Percentiles rank a stretch among this genome's conserved stretches.
phyloP scores from a whole-genome alignment of 1,140 invertebrate genomes.

The Bombus waltoni region DNA sequence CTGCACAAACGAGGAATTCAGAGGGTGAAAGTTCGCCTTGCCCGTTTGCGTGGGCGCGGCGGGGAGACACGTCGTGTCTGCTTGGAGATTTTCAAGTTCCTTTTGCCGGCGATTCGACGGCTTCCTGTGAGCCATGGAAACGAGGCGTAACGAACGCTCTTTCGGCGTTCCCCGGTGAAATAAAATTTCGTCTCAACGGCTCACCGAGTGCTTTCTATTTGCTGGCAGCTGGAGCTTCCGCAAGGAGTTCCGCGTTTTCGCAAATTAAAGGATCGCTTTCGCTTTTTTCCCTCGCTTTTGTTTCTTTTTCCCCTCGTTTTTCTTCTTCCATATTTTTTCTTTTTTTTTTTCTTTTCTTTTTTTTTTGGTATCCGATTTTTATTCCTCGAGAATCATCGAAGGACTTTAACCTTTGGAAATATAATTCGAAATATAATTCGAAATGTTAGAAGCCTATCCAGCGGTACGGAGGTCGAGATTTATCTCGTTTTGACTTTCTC shows the following conservation, averaged over 20 bases:
- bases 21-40: conserved; percentile 44
- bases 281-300: not conserved
- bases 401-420: not conserved
- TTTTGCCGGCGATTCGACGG: conserved; percentile 14
- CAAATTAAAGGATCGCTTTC: conserved; percentile 10
- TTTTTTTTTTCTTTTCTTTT: no score
- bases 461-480: not conserved
- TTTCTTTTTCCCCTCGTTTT: no score
- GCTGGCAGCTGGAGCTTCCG: not conserved
- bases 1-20: conserved; percentile 63
- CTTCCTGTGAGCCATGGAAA: conserved; percentile 25
- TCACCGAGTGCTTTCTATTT: conserved; percentile 24
- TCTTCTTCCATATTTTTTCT: not conserved
- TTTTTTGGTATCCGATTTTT: not conserved
- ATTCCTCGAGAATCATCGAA: not conserved
- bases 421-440: not conserved
- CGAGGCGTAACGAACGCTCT: conserved; percentile 42
- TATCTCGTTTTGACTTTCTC: not conserved
- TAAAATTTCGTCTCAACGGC: conserved; percentile 29
- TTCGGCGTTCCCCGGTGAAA: not conserved
- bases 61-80: conserved; percentile 6
- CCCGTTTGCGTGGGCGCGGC: not conserved
- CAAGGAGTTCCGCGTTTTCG: not conserved
- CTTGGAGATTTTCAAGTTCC: conserved; percentile 41
- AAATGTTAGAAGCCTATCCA: not conserved